Conservation (phyloP, 2,113 vertebrate genomes). For the Myotis brandtii region DNA sequence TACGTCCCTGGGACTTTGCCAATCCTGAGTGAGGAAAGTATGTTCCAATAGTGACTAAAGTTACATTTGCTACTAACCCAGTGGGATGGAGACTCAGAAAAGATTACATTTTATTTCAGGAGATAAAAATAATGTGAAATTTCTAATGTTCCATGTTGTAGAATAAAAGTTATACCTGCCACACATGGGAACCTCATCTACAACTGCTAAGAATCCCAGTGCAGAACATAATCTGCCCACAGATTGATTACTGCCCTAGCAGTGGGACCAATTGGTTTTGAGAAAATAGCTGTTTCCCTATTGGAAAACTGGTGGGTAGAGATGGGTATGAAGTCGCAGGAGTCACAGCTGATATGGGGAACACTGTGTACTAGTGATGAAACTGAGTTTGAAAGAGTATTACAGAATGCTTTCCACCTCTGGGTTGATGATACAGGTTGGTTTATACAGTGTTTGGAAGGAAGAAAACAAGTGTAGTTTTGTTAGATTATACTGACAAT, state of each 20-base stretch:
- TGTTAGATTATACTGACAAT: constrained; percentile 12
- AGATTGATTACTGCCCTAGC: not conserved
- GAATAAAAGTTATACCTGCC: constrained; percentile 18
- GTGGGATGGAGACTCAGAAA: not conserved
- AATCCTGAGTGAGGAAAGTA: not conserved
- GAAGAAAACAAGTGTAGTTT: constrained; percentile 20
- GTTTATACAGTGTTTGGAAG: not conserved
- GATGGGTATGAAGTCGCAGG: not conserved
- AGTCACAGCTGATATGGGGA: constrained; percentile 54
- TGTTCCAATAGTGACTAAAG: not conserved
- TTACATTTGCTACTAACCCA: constrained; percentile 49
- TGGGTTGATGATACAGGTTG: not conserved
- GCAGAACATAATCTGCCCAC: not conserved
- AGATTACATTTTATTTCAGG: constrained; percentile 53
- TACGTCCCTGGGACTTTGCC: not conserved
- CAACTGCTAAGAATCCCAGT: not conserved
- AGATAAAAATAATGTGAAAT: constrained; percentile 45
- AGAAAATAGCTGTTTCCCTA: not conserved
- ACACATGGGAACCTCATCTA: not conserved
- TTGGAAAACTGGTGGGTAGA: constrained; percentile 57
- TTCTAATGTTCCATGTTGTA: constrained; percentile 32
- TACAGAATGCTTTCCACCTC: constrained; percentile 3
- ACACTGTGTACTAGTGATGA: not conserved
- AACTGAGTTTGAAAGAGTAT: not conserved
- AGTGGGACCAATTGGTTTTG: constrained; percentile 8